Base-by-base conservation (phyloP, 2,797 vertebrate species). In the Allobates femoralis region DNA sequence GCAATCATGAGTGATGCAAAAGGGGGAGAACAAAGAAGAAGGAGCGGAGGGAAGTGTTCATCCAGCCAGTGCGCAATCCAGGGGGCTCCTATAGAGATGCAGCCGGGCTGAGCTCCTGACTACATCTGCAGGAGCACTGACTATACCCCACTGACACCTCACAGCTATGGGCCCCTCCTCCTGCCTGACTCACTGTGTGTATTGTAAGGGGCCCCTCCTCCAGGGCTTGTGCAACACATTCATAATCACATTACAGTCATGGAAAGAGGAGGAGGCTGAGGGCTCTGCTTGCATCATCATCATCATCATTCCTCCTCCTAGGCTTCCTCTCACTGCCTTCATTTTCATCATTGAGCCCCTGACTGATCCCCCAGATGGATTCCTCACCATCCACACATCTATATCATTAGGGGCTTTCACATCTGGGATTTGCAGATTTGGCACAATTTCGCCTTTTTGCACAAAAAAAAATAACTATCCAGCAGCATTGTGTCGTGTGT, bases 191-290 rank as follows among this genome's bases (percentile, higher is more conserved):
- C 85, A 64, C 76, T 73, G 66, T 81, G 62, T 67, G 73, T 51
- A 76, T 62, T 84, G 82, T 76, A 53, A 32, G 82, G 76, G 11
- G 64, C 32, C 10, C 41, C 71, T 2, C 81, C 74, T 69, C 81
- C 81, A 18, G 62, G 71, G 67, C 69, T 86, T 86, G 85, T 86
- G 85, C 85, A 84, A 76, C 21, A 84, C 79, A 64, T 78, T 78
- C 26, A 78, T 60, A 78, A 37, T 78, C 76, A 60, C 75, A 77
- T 34, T 46, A 66, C 64, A 53, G 41, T 32, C 85, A 86, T 81
- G 84, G 78, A 71, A 80, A 86, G 66, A n/a, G 84, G 84, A 12
- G 67, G 84, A 2, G 62, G 11, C 14, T 1, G 41, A 56, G 5
- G 12, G 2, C 28, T 58, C 46, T 32, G 15, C 3, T 86, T 86